These are phyloP conservation scores for Mus spicilegus DNA, from an alignment of 2,113 vertebrate genomes.

Conservation along the genomic window DNA sequence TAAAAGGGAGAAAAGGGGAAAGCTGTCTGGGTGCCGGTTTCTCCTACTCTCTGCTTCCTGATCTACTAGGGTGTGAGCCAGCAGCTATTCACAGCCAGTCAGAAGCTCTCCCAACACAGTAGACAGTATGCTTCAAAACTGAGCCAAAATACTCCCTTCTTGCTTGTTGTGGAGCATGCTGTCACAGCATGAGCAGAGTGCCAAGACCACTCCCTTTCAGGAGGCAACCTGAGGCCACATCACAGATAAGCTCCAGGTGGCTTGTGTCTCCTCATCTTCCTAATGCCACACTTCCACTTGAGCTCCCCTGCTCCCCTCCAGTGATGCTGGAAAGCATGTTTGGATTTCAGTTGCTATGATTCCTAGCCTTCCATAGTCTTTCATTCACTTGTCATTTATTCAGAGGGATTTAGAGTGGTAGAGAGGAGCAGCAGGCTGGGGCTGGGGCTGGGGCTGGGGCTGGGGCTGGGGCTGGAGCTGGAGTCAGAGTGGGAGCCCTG, in stretches of 20 bases:
- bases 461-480: too few relatives aligned
- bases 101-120: too few relatives aligned
- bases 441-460: neutral
- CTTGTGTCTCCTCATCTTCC: neutral
- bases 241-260: neutral
- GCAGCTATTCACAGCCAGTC: neutral
- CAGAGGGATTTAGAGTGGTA: neutral
- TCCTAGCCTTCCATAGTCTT: too few relatives aligned
- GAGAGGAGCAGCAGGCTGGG: too few relatives aligned
- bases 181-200: neutral
- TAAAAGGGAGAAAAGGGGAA: neutral
- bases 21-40: neutral
- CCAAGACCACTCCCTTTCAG: too few relatives aligned
- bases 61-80: too few relatives aligned
- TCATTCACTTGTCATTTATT: neutral
- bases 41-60: neutral
- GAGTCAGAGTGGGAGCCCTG: neutral
- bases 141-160: too few relatives aligned
- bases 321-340: neutral
- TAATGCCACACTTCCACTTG: too few relatives aligned
- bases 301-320: too few relatives aligned
- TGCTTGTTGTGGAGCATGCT: neutral
- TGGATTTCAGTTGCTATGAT: neutral
- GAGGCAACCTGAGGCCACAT: neutral
- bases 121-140: too few relatives aligned